These are phyloP conservation scores for Ivindomyrus marchei DNA, from an alignment of 2,113 vertebrate genomes.

Conservation along the genomic window DNA sequence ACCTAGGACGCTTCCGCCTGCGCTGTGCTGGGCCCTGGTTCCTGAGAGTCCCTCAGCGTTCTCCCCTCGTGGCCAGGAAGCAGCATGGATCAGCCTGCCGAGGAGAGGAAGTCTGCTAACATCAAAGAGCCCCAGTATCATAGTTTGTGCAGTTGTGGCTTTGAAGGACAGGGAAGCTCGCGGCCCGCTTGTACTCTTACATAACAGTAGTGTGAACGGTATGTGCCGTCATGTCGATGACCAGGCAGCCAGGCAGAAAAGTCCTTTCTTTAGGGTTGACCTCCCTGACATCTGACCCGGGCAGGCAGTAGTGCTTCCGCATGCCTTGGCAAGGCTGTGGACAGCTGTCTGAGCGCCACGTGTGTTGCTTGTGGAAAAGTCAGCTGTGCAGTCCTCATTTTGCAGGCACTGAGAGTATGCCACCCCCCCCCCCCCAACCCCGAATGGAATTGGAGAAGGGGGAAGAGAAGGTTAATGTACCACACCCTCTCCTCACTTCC, in stretches of 20 bases:
- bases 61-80: background rate
- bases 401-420: background rate
- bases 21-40: background rate
- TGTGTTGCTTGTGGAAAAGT: background rate
- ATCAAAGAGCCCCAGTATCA: constrained; percentile 4
- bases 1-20: background rate
- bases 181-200: background rate
- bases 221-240: background rate
- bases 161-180: background rate
- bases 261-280: constrained; percentile 19
- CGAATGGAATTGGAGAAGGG: background rate
- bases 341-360: background rate
- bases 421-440: too few relatives aligned
- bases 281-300: constrained; percentile 32
- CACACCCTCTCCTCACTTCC: constrained; percentile 45
- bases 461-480: background rate
- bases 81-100: background rate
- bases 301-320: constrained; percentile 19
- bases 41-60: background rate
- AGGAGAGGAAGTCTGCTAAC: constrained; percentile 34
- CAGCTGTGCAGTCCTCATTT: background rate
- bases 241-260: background rate
- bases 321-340: background rate
- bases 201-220: background rate
- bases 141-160: background rate